Evolutionary conservation across 2,797 vertebrate species (phyloP).

Genomic region (Eremophila alpestris): DNA sequence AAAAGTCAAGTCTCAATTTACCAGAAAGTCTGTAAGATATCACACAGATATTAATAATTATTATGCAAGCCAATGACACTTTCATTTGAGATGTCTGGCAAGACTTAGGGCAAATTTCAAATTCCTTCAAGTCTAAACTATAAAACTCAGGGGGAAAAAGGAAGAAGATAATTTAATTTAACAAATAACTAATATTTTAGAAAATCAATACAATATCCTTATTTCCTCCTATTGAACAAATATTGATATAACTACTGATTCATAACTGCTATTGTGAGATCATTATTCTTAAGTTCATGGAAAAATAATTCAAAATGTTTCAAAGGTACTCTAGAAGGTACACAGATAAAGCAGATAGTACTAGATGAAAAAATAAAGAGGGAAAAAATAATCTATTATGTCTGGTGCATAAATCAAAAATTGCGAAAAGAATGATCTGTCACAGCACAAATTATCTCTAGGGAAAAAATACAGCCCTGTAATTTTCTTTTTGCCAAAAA

Average conservation of each 20-base stretch:
- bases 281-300: background rate
- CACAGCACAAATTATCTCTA: background rate
- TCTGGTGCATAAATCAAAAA: background rate
- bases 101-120: background rate
- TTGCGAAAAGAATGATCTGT: background rate
- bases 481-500: conserved; percentile 26
- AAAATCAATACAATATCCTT: background rate
- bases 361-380: background rate
- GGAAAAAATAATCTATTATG: background rate
- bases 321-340: background rate
- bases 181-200: background rate
- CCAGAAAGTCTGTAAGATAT: background rate
- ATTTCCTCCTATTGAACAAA: background rate
- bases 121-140: background rate
- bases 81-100: background rate
- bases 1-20: background rate
- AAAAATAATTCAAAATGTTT: background rate
- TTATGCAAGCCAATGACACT: background rate
- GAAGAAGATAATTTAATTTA: background rate
- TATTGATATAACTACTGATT: background rate
- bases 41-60: background rate
- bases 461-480: background rate
- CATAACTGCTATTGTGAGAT: background rate
- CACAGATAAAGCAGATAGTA: background rate
- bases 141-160: background rate